Base-by-base conservation (phyloP, 2,113 vertebrate species). In the Salvelinus namaycush region DNA sequence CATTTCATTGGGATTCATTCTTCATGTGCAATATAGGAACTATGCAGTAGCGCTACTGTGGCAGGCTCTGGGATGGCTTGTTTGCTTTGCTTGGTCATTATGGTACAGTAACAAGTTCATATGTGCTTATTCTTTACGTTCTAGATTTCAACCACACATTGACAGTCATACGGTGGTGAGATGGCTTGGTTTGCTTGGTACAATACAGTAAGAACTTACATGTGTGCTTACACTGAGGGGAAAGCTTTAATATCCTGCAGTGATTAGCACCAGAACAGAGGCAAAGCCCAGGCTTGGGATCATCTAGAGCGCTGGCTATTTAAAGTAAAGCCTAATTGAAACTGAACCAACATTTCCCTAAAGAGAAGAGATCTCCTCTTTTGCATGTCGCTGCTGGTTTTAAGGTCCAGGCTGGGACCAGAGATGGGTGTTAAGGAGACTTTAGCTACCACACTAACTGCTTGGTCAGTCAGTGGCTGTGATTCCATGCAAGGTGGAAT, bases 281-380 rank as follows among this genome's bases (percentile, higher is more conserved):
- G 68, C 78, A 85, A 86, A 88, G 82, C 69, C 54, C 5, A 88
- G 72, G 66, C 9, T 73, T 27, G 34, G 76, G 81, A 86, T 86
- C 80, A 85, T 70, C 34, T 54, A 44, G 71, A 78, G 76, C 77
- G 74, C 75, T 79, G 20, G 83, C 83, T 88, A 90, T 84, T 87
- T 88, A 81, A 87, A 89, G 86, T 86, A 82, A 88, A 93, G 87
- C 86, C 79, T 87, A 82, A 88, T 76, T 87, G 73, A 88, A 89
- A 84, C 69, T 72, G 75, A 66, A 83, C 44, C 72, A 79, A 85
- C 78, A 85, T 74, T 88, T 88, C 76, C 62, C 72, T 76, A 72
- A 88, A 80, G 49, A 69, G 59, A 88, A 80, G 49, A 69, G 64
- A 81, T 86, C 67, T 74, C 26, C 75, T 81, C 68, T 71, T 79